These are phyloP conservation scores for Elysia crispata DNA, from an alignment of 2,888 invertebrate species.

Conservation along the genomic window DNA sequence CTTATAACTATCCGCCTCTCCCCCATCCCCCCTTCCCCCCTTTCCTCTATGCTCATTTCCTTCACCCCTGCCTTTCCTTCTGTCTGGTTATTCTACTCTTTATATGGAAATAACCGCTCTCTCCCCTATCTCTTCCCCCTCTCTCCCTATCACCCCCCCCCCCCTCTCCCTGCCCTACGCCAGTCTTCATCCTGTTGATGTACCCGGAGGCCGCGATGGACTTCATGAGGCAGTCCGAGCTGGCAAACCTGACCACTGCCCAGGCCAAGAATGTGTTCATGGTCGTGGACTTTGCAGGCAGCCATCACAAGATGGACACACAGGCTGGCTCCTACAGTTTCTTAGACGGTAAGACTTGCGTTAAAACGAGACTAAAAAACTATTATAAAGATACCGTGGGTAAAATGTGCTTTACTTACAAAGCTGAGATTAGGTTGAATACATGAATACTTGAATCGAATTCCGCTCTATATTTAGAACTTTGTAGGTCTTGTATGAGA, in stretches of 20 bases:
- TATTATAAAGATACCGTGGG: too few species aligned
- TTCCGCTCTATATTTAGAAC: too few species aligned
- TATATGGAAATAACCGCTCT: too few species aligned
- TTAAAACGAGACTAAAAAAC: too few species aligned
- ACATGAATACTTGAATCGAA: too few species aligned
- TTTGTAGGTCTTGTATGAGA: too few species aligned
- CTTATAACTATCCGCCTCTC: neutral
- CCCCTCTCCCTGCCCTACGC: conserved; percentile 1
- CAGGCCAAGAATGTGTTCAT: conserved; percentile 65
- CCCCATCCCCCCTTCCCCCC: neutral
- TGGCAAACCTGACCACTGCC: conserved; percentile 50
- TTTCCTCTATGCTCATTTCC: neutral
- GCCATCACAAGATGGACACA: neutral
- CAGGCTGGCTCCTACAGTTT: neutral
- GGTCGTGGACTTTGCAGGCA: conserved; percentile 57
- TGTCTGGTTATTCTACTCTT: too few species aligned
- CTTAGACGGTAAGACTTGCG: conserved; percentile 39
- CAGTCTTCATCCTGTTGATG: conserved; percentile 63
- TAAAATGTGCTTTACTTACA: too few species aligned
- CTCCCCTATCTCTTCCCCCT: too few species aligned
- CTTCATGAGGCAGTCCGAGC: conserved; percentile 60
- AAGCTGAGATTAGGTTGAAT: too few species aligned
- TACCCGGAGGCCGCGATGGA: conserved; percentile 59
- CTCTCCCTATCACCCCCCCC: neutral
- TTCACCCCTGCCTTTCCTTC: neutral